Evolutionary conservation across 2,113 vertebrate genomes (phyloP).

Genomic region (Bolborhynchus lineola): DNA sequence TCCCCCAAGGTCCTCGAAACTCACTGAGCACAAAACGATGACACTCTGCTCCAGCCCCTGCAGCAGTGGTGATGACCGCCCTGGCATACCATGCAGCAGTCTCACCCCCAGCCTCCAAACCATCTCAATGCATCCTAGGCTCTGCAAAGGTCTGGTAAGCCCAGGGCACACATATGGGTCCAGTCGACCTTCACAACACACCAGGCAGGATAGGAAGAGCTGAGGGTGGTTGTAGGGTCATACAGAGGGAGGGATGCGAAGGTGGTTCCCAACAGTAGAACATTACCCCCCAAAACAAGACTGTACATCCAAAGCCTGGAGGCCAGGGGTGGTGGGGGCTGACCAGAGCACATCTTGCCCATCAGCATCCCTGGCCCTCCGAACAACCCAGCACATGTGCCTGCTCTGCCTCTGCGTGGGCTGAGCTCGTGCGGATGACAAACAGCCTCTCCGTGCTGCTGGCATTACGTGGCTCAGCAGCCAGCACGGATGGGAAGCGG

Average conservation of each 20-base stretch:
- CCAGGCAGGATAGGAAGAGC: background rate
- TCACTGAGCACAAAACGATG: background rate
- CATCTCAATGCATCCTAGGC: background rate
- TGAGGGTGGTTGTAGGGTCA: rapidly evolving
- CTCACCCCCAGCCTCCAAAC: background rate
- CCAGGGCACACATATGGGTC: rapidly evolving
- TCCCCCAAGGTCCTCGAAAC: background rate
- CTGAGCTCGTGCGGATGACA: slow-evolving; percentile 1
- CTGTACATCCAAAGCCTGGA: background rate
- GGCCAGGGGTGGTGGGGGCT: background rate
- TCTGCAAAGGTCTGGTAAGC: background rate
- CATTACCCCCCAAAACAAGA: background rate
- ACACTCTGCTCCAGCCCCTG: background rate
- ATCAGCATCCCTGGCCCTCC: background rate
- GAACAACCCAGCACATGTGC: background rate
- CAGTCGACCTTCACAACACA: background rate
- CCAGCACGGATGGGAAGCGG: background rate
- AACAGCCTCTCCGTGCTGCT: slow-evolving; percentile 21
- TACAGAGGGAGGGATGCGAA: background rate
- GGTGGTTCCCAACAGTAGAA: background rate
- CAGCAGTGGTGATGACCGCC: background rate
- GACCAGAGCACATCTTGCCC: background rate
- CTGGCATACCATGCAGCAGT: rapidly evolving
- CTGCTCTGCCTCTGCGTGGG: background rate
- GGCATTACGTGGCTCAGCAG: slow-evolving; percentile 32